Evolutionary conservation across 1,140 invertebrate genomes (phyloP), one percentile per base, ranked within the genome.

Genomic region (Halesus radiatus): DNA sequence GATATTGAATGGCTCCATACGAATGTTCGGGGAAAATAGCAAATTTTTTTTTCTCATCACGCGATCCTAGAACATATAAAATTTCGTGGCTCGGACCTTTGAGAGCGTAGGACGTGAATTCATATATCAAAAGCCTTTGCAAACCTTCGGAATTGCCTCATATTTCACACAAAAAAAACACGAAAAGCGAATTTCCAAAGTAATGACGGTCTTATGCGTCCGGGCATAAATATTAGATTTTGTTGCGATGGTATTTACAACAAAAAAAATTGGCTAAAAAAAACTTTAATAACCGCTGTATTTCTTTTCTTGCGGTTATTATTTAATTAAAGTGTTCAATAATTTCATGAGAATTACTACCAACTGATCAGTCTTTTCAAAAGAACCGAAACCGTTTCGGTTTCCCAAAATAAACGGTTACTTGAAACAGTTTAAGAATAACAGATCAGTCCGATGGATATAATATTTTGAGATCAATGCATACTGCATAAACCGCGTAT

Each of bases 51-150:
- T 70, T 52, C 37, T 52, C 15, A 20, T 18, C 66, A 23, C 18
- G 18, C 32, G 18, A 70, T 70, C 66, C 66, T 70, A 70, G 37
- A 18, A 45, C 50, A 70, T 23, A 50, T 70, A 18, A 45, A 66
- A 20, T 50, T 70, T 50, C 32, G 66, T 45, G 37, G 45, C 66
- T 70, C 37, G 66, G 66, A 70, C 66, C 66, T 70, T 50, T 22
- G 66, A 45, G 62, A 23, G 66, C n/a, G 66, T n/a, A 45, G 32
- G n/a, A 45, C 32, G 66, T 70, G 66, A 18, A 45, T 70, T 70
- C 66, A 70, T 70, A 70, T 50, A 70, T 70, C 66, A 70, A 70
- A 66, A 70, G 66, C 37, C 66, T 50, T 70, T 50, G 66, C 66
- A 32, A 52, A 45, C 37, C 66, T 45, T 23, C 37, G 66, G 37